Conservation (phyloP, 2,888 invertebrate species). For the Aelia acuminata region DNA sequence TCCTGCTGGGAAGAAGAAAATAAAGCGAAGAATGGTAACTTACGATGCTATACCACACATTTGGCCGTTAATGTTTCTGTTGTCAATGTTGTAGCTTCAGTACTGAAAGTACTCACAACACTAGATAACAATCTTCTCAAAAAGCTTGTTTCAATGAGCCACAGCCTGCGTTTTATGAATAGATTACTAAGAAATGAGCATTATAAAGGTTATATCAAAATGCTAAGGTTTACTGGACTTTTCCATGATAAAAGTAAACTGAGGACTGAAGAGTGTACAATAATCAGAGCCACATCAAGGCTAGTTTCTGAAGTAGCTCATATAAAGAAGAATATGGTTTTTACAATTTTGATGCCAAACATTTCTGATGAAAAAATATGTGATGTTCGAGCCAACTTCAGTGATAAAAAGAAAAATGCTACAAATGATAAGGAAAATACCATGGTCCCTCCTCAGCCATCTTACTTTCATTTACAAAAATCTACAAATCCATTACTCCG, state of each 20-base stretch:
- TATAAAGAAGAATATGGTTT: slow-evolving; percentile 45
- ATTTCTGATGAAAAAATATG: background rate
- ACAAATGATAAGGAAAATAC: background rate
- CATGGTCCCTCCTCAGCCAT: background rate
- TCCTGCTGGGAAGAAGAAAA: slow-evolving; percentile 30
- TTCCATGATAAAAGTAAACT: background rate
- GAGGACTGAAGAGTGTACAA: slow-evolving; percentile 36
- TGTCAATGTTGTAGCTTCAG: background rate
- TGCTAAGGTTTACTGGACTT: background rate
- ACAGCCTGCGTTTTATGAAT: background rate
- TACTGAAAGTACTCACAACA: background rate
- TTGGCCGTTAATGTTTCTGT: slow-evolving; percentile 5
- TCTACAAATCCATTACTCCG: background rate
- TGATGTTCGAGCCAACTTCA: background rate
- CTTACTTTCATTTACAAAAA: background rate
- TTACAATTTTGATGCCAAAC: background rate
- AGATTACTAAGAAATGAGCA: slow-evolving; percentile 1
- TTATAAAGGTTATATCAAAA: background rate
- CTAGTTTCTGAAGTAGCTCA: slow-evolving; percentile 19
- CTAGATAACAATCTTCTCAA: background rate
- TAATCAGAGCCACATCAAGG: slow-evolving; percentile 2
- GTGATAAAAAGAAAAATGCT: background rate
- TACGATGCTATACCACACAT: background rate
- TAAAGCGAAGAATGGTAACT: background rate
- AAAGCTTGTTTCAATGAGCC: slow-evolving; percentile 30